phyloP scores from a whole-genome alignment of 2,888 invertebrate species.

The Podotricha telesiphe region DNA sequence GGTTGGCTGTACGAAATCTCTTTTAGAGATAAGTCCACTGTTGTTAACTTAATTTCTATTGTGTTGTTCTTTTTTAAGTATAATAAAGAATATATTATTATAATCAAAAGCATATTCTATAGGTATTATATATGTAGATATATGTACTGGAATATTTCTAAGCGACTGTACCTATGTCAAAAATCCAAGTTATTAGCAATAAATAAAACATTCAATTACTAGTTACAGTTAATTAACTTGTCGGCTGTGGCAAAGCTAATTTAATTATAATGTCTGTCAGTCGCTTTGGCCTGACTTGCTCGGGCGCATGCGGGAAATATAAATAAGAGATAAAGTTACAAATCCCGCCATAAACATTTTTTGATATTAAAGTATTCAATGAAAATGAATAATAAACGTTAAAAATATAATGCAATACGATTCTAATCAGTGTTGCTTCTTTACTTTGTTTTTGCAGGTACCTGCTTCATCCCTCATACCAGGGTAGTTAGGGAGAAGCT shows the following conservation, averaged over 20 bases:
- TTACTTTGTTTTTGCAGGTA: neutral
- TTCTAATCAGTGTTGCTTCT: neutral
- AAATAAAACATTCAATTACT: slow-evolving; percentile 77
- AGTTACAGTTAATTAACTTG: slow-evolving; percentile 64
- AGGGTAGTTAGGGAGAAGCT: too few relatives aligned
- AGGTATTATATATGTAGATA: too few relatives aligned
- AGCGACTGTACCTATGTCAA: slow-evolving; percentile 29
- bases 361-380: neutral
- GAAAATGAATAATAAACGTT: neutral
- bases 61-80: too few relatives aligned
- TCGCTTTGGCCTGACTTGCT: slow-evolving; percentile 37
- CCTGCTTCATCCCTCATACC: too few relatives aligned
- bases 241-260: slow-evolving; percentile 53
- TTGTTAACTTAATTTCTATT: too few relatives aligned
- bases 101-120: too few relatives aligned
- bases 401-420: neutral
- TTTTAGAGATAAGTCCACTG: too few relatives aligned
- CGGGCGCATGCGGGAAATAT: slow-evolving; percentile 24
- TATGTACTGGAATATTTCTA: neutral
- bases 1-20: too few relatives aligned
- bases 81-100: too few relatives aligned
- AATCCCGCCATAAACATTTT: neutral
- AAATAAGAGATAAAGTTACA: slow-evolving; percentile 15
- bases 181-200: slow-evolving; percentile 64
- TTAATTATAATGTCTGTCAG: slow-evolving; percentile 57